Conservation (phyloP, 2,113 vertebrate species). For the Stictonetta naevosa region DNA sequence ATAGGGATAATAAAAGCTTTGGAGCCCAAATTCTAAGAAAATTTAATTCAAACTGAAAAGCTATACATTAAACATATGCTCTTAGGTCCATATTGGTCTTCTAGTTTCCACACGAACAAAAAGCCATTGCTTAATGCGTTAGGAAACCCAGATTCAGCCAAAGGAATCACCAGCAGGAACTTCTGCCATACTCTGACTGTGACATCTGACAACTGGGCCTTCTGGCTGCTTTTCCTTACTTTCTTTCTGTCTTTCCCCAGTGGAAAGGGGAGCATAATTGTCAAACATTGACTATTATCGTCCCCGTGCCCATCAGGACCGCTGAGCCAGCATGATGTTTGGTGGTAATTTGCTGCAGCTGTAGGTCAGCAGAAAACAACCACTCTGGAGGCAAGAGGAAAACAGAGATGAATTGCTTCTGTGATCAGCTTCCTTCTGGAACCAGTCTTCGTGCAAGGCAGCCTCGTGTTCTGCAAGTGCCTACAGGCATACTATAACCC, state of each 20-base stretch:
- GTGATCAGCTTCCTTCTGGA: conserved; percentile 7
- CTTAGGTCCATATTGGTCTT: background rate
- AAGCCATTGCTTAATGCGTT: background rate
- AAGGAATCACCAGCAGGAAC: background rate
- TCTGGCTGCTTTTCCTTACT: background rate
- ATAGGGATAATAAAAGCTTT: background rate
- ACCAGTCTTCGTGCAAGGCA: background rate
- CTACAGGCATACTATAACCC: background rate
- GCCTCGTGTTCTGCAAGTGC: background rate
- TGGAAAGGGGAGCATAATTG: rapidly evolving
- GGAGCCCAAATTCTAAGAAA: background rate
- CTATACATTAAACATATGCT: background rate
- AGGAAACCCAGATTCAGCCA: background rate
- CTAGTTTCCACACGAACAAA: background rate
- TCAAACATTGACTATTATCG: background rate
- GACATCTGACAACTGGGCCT: background rate
- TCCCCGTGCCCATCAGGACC: background rate
- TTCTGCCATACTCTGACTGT: background rate
- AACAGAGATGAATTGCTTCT: background rate
- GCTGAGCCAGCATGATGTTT: background rate
- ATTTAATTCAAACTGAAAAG: background rate
- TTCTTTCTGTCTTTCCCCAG: background rate
- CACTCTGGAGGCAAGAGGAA: background rate
- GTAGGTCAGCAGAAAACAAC: background rate
- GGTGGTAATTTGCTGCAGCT: background rate